A percentile compares a stretch with the other conserved stretches of the same genome.
Evolutionary conservation across 2,888 invertebrate species (phyloP).

Genomic region (Campaea margaritaria): DNA sequence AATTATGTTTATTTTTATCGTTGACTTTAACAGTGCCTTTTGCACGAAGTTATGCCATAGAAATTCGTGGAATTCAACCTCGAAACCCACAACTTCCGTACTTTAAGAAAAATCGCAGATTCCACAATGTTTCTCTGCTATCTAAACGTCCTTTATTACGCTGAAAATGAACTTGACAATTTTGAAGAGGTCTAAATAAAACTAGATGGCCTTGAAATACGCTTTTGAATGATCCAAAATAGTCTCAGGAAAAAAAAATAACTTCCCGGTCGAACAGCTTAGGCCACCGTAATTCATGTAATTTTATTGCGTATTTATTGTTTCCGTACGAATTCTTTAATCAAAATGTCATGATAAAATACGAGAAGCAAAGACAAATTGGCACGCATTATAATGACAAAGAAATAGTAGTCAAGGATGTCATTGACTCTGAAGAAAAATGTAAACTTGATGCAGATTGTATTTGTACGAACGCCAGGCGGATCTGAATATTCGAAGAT

Average conservation of each 20-base stretch:
- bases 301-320: conserved; percentile 11
- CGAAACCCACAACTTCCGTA: too few relatives aligned
- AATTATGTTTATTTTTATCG: too few relatives aligned
- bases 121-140: too few relatives aligned
- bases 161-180: conserved; percentile 19
- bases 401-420: not conserved
- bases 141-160: conserved; percentile 5
- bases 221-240: conserved; percentile 29
- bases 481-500: too few relatives aligned
- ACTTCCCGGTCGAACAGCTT: conserved; percentile 26
- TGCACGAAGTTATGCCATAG: too few relatives aligned
- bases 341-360: conserved; percentile 1
- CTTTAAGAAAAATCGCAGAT: too few relatives aligned
- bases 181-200: conserved; percentile 20
- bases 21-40: too few relatives aligned
- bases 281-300: conserved; percentile 8
- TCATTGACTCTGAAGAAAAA: conserved; percentile 1
- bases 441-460: not conserved
- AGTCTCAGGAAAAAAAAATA: conserved; percentile 26
- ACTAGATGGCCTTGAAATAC: conserved; percentile 28
- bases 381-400: not conserved
- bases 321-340: conserved; percentile 19
- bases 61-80: too few relatives aligned
- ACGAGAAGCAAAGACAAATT: conserved; percentile 4
- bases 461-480: too few relatives aligned